A percentile compares a stretch with the other conserved stretches of the same genome.
Conservation (phyloP, 2,113 vertebrate genomes). For the Prolemur simus region DNA sequence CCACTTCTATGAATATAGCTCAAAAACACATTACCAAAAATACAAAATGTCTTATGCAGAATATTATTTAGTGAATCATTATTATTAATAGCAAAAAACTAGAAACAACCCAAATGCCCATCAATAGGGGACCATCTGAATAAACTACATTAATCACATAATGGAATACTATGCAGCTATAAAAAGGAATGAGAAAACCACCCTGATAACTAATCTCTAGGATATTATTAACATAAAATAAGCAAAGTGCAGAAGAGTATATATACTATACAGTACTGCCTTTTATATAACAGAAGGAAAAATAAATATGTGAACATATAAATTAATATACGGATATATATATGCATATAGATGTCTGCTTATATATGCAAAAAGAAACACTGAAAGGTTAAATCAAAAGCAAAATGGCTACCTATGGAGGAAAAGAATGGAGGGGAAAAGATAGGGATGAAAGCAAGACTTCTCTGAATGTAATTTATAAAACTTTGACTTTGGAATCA, state of each 20-base stretch:
- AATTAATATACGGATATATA: not conserved
- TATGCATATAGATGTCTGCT: not conserved
- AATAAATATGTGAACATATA: not conserved
- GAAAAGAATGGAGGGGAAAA: not conserved
- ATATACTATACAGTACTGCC: not conserved
- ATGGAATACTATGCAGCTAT: not conserved
- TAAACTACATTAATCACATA: constrained; percentile 23
- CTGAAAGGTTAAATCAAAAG: not conserved
- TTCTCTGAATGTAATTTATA: constrained; percentile 11
- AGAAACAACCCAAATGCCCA: not conserved
- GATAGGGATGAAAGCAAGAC: not conserved
- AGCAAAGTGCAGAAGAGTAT: not conserved
- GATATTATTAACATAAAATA: not conserved
- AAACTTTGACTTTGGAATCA: constrained; percentile 19
- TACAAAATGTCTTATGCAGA: constrained; percentile 25
- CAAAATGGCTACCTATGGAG: not conserved
- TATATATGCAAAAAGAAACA: constrained; percentile 29
- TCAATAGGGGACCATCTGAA: not conserved
- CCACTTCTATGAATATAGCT: not conserved
- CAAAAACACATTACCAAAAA: constrained; percentile 44
- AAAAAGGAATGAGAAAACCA: not conserved
- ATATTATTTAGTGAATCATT: not conserved
- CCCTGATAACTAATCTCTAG: not conserved
- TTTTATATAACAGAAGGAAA: not conserved
- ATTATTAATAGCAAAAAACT: constrained; percentile 26